Evolutionary conservation across 2,888 invertebrate species (phyloP).

Genomic region (Elgonia sp.): DNA sequence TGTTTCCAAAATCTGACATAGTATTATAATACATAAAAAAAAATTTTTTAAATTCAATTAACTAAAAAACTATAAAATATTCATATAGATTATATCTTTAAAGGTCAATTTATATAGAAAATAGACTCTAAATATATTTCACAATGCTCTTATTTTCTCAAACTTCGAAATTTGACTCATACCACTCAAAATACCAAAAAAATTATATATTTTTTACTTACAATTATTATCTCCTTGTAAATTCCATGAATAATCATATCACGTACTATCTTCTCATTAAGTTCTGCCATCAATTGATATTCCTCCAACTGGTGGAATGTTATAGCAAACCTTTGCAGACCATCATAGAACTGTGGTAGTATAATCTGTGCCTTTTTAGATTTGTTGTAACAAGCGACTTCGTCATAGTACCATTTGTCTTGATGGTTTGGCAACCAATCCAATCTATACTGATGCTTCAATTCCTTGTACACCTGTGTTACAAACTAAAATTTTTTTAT

Average conservation of each 20-base stretch:
- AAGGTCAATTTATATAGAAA: too few species aligned
- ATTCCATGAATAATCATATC: slow-evolving; percentile 86
- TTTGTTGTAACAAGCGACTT: slow-evolving; percentile 86
- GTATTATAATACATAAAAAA: too few species aligned
- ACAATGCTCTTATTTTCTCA: too few species aligned
- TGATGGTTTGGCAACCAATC: slow-evolving; percentile 87
- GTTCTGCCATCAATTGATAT: slow-evolving; percentile 85
- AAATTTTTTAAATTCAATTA: too few species aligned
- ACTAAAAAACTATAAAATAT: too few species aligned
- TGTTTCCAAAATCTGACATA: too few species aligned
- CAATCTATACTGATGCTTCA: slow-evolving; percentile 85
- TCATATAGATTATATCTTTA: too few species aligned
- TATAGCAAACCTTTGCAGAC: slow-evolving; percentile 87
- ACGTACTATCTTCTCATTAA: slow-evolving; percentile 85
- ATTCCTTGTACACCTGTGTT: slow-evolving; percentile 85
- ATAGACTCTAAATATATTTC: too few species aligned
- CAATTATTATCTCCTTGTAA: slow-evolving; percentile 84
- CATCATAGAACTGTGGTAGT: slow-evolving; percentile 89
- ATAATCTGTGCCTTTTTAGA: slow-evolving; percentile 88
- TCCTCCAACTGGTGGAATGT: slow-evolving; percentile 87
- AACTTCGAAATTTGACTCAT: too few species aligned
- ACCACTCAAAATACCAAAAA: too few species aligned
- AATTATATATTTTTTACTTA: too few species aligned
- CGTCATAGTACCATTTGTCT: slow-evolving; percentile 85
- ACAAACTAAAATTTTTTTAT: slow-evolving; percentile 76